Conservation (phyloP, 2,888 invertebrate species). For the Cetonia aurata region DNA sequence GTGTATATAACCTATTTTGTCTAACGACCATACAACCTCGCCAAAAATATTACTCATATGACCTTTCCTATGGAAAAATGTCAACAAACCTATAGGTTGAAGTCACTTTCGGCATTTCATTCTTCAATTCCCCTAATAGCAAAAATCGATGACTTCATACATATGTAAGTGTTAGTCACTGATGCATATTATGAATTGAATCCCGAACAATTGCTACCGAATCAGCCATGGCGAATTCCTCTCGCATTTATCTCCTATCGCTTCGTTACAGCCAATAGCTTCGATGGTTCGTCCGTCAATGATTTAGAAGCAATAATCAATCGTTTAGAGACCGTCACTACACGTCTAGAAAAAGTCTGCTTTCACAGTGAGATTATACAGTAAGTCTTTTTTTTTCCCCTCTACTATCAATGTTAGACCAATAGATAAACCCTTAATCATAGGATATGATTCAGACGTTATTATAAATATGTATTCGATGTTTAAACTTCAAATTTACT, state of each 20-base stretch:
- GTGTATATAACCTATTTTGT: too few species aligned
- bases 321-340: constrained; percentile 81
- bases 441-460: too few species aligned
- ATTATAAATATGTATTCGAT: too few species aligned
- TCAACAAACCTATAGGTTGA: background rate
- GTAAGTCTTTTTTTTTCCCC: constrained; percentile 9
- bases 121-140: background rate
- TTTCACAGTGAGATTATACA: constrained; percentile 34
- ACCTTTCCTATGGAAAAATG: constrained; percentile 23
- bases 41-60: too few species aligned
- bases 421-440: too few species aligned
- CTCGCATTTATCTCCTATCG: background rate
- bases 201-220: constrained; percentile 12
- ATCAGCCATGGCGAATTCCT: constrained; percentile 24
- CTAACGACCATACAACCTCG: too few species aligned
- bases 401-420: background rate
- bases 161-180: constrained; percentile 5
- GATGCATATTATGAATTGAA: constrained; percentile 11
- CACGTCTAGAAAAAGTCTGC: constrained; percentile 73
- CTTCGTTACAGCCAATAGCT: constrained; percentile 45
- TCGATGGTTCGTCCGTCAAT: constrained; percentile 63
- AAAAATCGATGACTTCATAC: background rate
- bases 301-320: constrained; percentile 79
- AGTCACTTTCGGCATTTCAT: background rate
- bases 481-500: too few species aligned